Percentiles rank a stretch among this genome's conserved stretches.
Evolutionary conservation across 2,888 invertebrate genomes (phyloP).

Genomic region (Latrodectus elegans): DNA sequence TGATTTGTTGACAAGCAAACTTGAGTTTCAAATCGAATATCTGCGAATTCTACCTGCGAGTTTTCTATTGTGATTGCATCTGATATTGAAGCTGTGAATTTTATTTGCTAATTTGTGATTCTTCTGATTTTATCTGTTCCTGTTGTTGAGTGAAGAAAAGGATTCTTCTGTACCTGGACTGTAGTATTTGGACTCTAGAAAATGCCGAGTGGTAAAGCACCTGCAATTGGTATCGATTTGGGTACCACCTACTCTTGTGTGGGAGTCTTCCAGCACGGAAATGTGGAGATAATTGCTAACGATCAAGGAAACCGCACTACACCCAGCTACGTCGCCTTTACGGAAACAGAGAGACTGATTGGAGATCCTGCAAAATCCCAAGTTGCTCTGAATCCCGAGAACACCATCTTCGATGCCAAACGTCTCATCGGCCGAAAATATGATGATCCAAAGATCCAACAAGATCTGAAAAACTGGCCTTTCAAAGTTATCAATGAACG

Average conservation of each 20-base stretch:
- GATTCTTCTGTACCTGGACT: background rate
- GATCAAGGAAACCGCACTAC: slow-evolving; percentile 82
- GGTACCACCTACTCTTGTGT: slow-evolving; percentile 91
- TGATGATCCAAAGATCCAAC: slow-evolving; percentile 85
- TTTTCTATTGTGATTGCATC: too few relatives aligned
- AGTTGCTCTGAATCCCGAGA: slow-evolving; percentile 83
- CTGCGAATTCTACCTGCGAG: too few relatives aligned
- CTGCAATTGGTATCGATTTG: slow-evolving; percentile 81
- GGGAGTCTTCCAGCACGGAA: slow-evolving; percentile 81
- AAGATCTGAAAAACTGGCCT: slow-evolving; percentile 89
- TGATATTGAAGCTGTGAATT: background rate
- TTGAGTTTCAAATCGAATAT: too few relatives aligned
- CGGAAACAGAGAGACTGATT: slow-evolving; percentile 87
- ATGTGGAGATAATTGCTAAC: slow-evolving; percentile 77
- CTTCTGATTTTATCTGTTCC: background rate
- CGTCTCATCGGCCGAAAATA: slow-evolving; percentile 87
- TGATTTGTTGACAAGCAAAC: too few relatives aligned
- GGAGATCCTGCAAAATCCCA: slow-evolving; percentile 93
- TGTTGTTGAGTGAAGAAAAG: background rate
- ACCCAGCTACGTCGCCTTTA: slow-evolving; percentile 89
- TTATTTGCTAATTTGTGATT: background rate
- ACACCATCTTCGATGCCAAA: slow-evolving; percentile 87
- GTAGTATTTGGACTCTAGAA: background rate
- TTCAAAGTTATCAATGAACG: slow-evolving; percentile 83
- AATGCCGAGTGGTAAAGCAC: background rate